These are phyloP conservation scores for Graptemys geographica DNA, from an alignment of 2,797 vertebrate genomes.

Conservation along the genomic window DNA sequence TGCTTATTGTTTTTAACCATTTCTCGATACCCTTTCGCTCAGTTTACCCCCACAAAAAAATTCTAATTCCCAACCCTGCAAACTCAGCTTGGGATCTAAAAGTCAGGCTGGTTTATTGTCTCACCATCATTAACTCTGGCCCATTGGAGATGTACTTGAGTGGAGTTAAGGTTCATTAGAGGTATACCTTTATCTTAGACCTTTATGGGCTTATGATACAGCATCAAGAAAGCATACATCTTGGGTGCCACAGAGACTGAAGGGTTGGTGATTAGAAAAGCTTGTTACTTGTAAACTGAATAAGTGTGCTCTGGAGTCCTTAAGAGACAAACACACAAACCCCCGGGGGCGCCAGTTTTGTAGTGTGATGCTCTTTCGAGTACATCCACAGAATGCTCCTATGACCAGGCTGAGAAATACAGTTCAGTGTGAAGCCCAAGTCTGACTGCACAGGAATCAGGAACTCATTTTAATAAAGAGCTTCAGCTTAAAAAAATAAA, in stretches of 20 bases:
- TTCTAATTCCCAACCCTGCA: neutral
- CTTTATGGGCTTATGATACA: neutral
- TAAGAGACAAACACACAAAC: neutral
- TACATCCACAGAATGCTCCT: neutral
- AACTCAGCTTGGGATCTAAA: neutral
- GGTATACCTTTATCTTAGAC: neutral
- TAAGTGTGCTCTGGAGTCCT: fast-evolving
- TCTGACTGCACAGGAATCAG: neutral
- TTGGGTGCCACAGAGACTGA: neutral
- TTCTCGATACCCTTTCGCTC: neutral
- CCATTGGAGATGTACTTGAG: neutral
- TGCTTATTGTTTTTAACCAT: neutral
- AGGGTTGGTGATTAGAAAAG: neutral
- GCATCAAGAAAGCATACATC: neutral
- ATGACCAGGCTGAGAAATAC: neutral
- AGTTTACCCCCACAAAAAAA: neutral
- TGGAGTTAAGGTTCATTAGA: neutral
- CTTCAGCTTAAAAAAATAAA: neutral
- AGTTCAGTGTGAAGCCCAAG: neutral
- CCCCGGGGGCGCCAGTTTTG: fast-evolving
- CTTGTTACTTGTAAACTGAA: neutral
- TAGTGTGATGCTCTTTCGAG: neutral
- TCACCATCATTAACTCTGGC: neutral
- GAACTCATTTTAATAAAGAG: neutral
- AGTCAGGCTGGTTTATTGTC: neutral